phyloP scores from a whole-genome alignment of 2,113 vertebrate genomes.

The Chaenocephalus aceratus region DNA sequence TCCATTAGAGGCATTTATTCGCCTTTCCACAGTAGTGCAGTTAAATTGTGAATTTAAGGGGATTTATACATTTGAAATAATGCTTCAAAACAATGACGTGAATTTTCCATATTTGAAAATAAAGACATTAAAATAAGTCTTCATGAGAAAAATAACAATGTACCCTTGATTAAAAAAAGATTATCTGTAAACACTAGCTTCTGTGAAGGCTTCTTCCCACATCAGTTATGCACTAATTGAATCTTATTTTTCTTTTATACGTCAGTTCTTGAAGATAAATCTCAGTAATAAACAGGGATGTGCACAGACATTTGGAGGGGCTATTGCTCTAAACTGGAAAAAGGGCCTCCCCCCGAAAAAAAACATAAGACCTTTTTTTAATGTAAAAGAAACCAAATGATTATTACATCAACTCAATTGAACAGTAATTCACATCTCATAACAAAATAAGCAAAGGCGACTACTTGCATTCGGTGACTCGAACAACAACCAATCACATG shows the following conservation, averaged over 20 bases:
- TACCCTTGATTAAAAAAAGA: not conserved
- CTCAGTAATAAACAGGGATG: not conserved
- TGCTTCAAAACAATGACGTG: not conserved
- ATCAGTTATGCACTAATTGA: not conserved
- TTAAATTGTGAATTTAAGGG: too few species aligned
- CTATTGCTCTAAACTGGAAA: too few species aligned
- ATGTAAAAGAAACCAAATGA: too few species aligned
- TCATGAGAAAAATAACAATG: not conserved
- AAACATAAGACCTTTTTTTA: too few species aligned
- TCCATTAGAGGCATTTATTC: slow-evolving; percentile 18
- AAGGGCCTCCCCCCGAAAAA: too few species aligned
- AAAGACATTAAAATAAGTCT: not conserved
- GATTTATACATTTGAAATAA: too few species aligned
- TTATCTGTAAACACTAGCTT: not conserved
- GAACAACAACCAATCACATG: too few species aligned
- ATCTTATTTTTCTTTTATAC: not conserved
- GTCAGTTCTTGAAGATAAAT: slow-evolving; percentile 3
- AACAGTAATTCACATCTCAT: too few species aligned
- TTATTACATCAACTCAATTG: too few species aligned
- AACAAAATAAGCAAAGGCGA: too few species aligned
- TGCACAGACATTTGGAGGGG: too few species aligned
- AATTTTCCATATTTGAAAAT: not conserved
- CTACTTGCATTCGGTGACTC: too few species aligned
- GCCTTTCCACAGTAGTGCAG: not conserved
- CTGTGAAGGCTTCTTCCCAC: not conserved